Conservation (phyloP, 1,140 invertebrate species). For the Eurosta solidaginis region DNA sequence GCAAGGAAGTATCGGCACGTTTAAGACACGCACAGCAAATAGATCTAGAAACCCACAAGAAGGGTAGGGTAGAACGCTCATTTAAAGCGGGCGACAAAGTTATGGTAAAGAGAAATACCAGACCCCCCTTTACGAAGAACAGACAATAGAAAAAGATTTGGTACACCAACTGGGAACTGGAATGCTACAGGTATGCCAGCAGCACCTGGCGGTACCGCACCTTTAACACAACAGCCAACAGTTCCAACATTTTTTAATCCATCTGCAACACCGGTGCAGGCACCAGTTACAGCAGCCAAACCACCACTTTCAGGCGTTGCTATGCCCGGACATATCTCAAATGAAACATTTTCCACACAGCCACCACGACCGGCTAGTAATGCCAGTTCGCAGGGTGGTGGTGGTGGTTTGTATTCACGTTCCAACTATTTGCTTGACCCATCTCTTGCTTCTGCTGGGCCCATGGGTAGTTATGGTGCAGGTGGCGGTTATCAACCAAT, state of each 20-base stretch:
- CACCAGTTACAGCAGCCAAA: not conserved
- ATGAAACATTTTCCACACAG: conserved; percentile 44
- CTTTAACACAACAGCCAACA: conserved; percentile 43
- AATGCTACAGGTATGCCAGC: conserved; percentile 38
- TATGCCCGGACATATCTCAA: not conserved
- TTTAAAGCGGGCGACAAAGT: too few relatives aligned
- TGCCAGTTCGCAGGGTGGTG: conserved; percentile 63
- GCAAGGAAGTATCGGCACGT: too few relatives aligned
- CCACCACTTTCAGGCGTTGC: not conserved
- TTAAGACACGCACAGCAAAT: too few relatives aligned
- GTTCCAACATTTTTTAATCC: not conserved
- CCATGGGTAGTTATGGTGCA: conserved; percentile 47
- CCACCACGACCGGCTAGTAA: conserved; percentile 60
- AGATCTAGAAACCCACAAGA: too few relatives aligned
- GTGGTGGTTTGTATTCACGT: conserved; percentile 58
- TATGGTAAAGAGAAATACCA: too few relatives aligned
- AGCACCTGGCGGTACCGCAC: conserved; percentile 40
- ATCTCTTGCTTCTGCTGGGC: conserved; percentile 68
- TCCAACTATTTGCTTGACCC: conserved; percentile 78
- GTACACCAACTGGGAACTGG: not conserved
- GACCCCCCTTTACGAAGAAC: too few relatives aligned
- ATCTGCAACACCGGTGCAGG: not conserved
- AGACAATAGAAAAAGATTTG: too few relatives aligned
- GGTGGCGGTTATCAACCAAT: conserved; percentile 50
- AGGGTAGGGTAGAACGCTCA: too few relatives aligned